Conservation (phyloP, 2,797 vertebrate species). For the Peromyscus nudipes region DNA sequence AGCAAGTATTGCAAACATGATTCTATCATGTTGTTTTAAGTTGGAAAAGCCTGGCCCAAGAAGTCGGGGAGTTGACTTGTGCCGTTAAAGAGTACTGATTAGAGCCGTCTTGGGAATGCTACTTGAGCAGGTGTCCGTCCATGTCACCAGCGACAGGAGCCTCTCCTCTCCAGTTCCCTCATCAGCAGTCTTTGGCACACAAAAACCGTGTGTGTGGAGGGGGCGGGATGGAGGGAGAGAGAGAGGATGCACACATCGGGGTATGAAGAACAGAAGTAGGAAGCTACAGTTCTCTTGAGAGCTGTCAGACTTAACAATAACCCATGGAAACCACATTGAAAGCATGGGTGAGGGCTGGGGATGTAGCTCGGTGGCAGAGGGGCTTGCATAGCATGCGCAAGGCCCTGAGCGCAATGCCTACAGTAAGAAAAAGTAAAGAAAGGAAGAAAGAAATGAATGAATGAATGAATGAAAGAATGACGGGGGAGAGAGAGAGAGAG, state of each 20-base stretch:
- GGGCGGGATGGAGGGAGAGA: no score
- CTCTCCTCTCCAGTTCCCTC: constrained; percentile 59
- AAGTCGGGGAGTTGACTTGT: constrained; percentile 58
- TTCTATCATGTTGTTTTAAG: constrained; percentile 54
- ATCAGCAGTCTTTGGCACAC: constrained; percentile 39
- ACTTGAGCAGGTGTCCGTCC: background rate
- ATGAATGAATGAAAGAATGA: background rate
- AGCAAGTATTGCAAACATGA: constrained; percentile 44
- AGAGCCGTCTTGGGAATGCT: background rate
- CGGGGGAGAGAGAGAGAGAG: background rate
- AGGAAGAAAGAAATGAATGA: background rate
- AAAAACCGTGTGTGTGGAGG: background rate
- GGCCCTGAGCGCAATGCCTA: background rate
- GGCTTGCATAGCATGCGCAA: background rate
- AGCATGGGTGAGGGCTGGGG: background rate
- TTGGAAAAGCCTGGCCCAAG: constrained; percentile 46
- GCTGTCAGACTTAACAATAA: constrained; percentile 77
- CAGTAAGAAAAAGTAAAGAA: background rate
- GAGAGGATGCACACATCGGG: background rate
- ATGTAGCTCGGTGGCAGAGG: background rate
- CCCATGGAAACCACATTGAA: background rate
- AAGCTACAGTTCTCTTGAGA: constrained; percentile 28
- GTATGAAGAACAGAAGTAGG: constrained; percentile 43
- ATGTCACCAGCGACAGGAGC: background rate
- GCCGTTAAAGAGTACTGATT: background rate